Base-by-base conservation (phyloP, 2,888 invertebrate species). In the Calameuta idolon region DNA sequence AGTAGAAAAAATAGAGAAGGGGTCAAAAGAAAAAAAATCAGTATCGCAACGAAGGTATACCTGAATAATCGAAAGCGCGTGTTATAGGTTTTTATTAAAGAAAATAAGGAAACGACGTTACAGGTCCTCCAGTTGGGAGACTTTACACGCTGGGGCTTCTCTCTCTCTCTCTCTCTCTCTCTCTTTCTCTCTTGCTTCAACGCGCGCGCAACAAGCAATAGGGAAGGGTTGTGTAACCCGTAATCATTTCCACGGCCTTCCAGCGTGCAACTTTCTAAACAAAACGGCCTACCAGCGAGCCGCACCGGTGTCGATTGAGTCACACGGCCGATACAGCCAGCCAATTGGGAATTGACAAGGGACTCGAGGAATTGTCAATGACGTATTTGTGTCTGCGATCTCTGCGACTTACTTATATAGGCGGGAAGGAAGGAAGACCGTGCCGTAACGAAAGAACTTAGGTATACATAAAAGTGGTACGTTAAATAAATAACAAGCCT, bases 191-290 rank as follows among this genome's bases (percentile, higher is more conserved):
- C 74, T 55, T 30, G 69, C 69, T 69, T 40, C 40, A 55, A 55
- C 40, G 40, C 23, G 40, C 40, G 40, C 40, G 40, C 40, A 55
- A 55, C 40, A 35, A 35, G 35, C 40, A 55, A 55, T 23, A 55
- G 40, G 40, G 40, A 55, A 55, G 40, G 23, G 40, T 71, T 69
- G 69, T 75, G 69, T 82, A 83, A 82, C 83, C 76, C 83, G 85
- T 83, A 85, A 85, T 87, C 83, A 84, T 84, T 88, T 86, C 86
- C 86, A 87, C 85, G 86, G 87, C 84, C 88, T 87, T 85, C 84
- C 80, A 79, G 81, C 81, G 76, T 82, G 85, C 83, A 84, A 87
- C 87, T 87, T 87, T 87, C 87, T 86, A 88, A 86, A 87, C 85
- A 86, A 88, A 87, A 85, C 86, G 84, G 79, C 80, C 69, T 69